Base-by-base conservation (phyloP, 2,888 invertebrate genomes). In the Nemotelus nigrinus region DNA sequence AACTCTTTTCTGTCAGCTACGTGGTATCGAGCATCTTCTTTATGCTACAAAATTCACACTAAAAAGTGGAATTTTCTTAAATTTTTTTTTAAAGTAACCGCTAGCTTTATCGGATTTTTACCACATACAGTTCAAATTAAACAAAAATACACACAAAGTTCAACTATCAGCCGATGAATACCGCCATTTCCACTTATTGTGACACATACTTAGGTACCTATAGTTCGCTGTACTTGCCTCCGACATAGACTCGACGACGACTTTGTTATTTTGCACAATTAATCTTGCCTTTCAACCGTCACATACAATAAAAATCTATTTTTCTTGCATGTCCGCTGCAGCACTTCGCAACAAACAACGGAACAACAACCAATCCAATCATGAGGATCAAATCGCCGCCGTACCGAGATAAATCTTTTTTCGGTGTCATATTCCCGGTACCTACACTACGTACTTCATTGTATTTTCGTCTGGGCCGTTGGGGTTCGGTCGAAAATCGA, bases 201-300 rank as follows among this genome's bases (percentile, higher is more conserved):
- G 57, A n/a, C 45, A 74, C 58, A 10, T 41, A 43, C 8, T 63
- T 8, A 41, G 10, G 41, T 65, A 41, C 45, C 2, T 10, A 44
- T 25, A 74, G 74, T 74, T 25, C 39, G 60, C 63, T 74, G 74
- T 60, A 25, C 25, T 74, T 74, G 74, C 74, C 63, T 60, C 74
- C 41, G 74, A 63, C 74, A 74, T 60, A 48, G 45, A 74, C 48
- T 48, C 60, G 63, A 74, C 74, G 63, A 60, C 60, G 63, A 74
- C 74, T 63, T 74, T 74, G 74, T 63, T 63, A 41, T 43, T 8
- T 60, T 48, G 72, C 74, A 74, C 63, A 74, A 74, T 74, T 74
- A 74, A 74, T 74, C 74, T 74, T 74, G 63, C 47, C 25, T 60
- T 60, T 74, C 48, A 70, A 55, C 70, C 70, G 70, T 70, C 53